These are phyloP conservation scores for Bombus pyrosoma DNA, from an alignment of 1,140 invertebrate genomes.

Conservation along the genomic window DNA sequence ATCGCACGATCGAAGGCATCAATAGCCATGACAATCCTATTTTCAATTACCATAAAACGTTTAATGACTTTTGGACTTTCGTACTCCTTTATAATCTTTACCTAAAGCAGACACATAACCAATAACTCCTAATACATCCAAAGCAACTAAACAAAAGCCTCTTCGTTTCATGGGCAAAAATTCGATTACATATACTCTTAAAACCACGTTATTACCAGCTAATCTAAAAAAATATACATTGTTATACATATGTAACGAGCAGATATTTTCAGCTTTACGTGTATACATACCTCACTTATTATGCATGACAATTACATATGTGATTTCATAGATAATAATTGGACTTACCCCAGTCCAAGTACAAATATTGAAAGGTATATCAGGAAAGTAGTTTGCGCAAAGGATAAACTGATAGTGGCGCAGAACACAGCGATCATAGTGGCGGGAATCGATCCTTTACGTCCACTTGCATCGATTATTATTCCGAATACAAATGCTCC, in stretches of 20 bases:
- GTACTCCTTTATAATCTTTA: slow-evolving; percentile 34
- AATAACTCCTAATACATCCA: slow-evolving; percentile 67
- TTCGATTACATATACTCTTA: slow-evolving; percentile 71
- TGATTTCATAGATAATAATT: not conserved
- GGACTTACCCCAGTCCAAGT: slow-evolving; percentile 65
- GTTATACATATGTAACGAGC: not conserved
- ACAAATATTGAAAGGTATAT: slow-evolving; percentile 64
- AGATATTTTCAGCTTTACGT: not conserved
- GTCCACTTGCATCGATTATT: slow-evolving; percentile 63
- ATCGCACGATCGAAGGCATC: slow-evolving; percentile 65
- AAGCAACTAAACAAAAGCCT: slow-evolving; percentile 61
- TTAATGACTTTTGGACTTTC: not conserved
- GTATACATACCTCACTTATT: not conserved
- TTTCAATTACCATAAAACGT: not conserved
- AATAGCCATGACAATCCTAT: slow-evolving; percentile 67
- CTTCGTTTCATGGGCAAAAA: slow-evolving; percentile 67
- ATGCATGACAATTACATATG: not conserved
- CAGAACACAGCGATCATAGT: slow-evolving; percentile 66
- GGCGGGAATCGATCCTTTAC: slow-evolving; percentile 62
- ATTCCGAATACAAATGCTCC: slow-evolving; percentile 68
- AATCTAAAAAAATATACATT: slow-evolving; percentile 48
- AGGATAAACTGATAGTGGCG: slow-evolving; percentile 59
- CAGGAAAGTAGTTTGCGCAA: slow-evolving; percentile 64
- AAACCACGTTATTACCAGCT: slow-evolving; percentile 65
- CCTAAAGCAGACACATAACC: slow-evolving; percentile 65